Evolutionary conservation across 2,797 vertebrate genomes (phyloP).

Genomic region (Echeneis naucrates): DNA sequence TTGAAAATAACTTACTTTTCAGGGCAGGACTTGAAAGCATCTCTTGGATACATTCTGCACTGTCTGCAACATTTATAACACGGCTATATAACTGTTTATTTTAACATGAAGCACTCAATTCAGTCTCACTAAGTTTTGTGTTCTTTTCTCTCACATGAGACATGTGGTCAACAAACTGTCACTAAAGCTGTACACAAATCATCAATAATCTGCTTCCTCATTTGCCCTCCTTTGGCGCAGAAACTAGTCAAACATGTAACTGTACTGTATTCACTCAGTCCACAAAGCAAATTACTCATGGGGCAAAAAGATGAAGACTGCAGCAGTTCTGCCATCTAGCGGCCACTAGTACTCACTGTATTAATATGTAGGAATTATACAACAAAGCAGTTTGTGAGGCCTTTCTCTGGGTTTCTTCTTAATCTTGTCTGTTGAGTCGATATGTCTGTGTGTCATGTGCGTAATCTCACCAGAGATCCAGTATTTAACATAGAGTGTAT

Average conservation of each 20-base stretch:
- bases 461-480: too few relatives aligned
- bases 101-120: background rate
- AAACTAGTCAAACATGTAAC: background rate
- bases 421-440: too few relatives aligned
- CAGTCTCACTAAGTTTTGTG: background rate
- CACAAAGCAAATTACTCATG: background rate
- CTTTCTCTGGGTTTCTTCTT: background rate
- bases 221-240: slow-evolving; percentile 2
- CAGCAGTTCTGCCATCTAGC: slow-evolving; percentile 21
- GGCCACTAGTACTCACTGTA: background rate
- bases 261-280: background rate
- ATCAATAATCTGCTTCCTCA: slow-evolving; percentile 14
- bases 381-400: background rate
- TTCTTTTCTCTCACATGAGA: background rate
- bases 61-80: background rate
- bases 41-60: background rate
- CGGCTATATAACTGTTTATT: background rate
- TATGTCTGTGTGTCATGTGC: too few relatives aligned
- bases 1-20: background rate
- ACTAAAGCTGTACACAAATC: background rate
- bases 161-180: slow-evolving; percentile 8
- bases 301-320: background rate
- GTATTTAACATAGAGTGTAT: too few relatives aligned
- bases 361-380: background rate
- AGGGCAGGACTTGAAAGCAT: background rate